Evolutionary conservation across 2,888 invertebrate species (phyloP), one percentile per base, ranked within the genome.

Genomic region (Ophion costatus): DNA sequence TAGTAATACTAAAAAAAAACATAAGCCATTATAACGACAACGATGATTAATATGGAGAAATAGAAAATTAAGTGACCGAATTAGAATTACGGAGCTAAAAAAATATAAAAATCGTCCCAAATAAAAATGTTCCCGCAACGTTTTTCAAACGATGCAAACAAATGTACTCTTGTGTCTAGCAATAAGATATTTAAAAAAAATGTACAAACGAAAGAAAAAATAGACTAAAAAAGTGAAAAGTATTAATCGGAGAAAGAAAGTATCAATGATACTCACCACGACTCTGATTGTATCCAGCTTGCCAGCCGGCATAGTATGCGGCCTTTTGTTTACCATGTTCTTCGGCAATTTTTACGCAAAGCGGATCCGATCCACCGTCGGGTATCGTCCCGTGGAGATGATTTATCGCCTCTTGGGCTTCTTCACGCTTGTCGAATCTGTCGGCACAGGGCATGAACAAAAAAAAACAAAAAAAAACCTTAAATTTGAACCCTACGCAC

Each of bases 371-470:
- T 84, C 97, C 97, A 87, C 98, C 98, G 89, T 97, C 97, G 75
- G 98, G 96, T 94, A 97, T 96, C 86, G 96, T 96, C 88, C 97
- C 97, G 93, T 98, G 97, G 88, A 98, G 94, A 86, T 96, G 96
- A 69, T 96, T 96, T 91, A 98, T 98, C 83, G 98, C 98, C 89
- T 97, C 97, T 92, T 98, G 97, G 24, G 98, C 98, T 93, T 98
- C 98, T 92, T 97, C 97, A 80, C 97, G 96, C 91, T 97, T 97
- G 90, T 98, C 97, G 93, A 95, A 98, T 94, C 98, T 98, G 90
- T 22, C 92, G 66, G 67, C 45, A 69, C 74, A 70, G 29, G 57
- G 69, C 42, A 79, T 83, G 51, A 85, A 80, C 76, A 56, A 76
- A 70, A 86, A 74, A 67, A 84, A 61, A 56, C 76, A 63, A 77